phyloP scores from a whole-genome alignment of 2,888 invertebrate species.

The Mantis religiosa region DNA sequence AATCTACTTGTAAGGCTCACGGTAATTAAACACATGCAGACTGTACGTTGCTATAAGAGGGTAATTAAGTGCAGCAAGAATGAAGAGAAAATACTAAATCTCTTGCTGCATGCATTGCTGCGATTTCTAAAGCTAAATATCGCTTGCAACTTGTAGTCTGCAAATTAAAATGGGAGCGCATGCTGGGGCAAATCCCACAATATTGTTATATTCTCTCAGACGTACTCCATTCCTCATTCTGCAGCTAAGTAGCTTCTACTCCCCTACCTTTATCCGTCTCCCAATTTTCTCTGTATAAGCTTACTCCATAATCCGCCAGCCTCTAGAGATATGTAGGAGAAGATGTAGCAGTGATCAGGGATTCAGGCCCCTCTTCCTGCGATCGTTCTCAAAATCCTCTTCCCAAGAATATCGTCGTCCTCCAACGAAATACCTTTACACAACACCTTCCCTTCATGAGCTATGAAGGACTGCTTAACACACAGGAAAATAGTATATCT shows the following conservation, averaged over 20 bases:
- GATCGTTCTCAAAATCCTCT: background rate
- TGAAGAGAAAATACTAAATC: background rate
- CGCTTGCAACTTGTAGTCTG: background rate
- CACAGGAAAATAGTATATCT: background rate
- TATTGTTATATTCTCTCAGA: background rate
- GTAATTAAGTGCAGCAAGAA: background rate
- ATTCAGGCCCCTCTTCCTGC: background rate
- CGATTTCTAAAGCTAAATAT: background rate
- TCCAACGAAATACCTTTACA: background rate
- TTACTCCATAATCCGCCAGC: background rate
- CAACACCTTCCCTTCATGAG: background rate
- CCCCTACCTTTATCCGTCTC: background rate
- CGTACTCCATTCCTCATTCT: background rate
- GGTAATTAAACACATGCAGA: background rate
- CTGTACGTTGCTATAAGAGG: background rate
- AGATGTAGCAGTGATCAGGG: background rate
- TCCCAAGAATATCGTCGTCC: background rate
- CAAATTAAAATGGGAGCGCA: background rate
- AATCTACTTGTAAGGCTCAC: background rate
- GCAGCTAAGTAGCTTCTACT: background rate
- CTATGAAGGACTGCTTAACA: background rate
- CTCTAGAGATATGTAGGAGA: background rate
- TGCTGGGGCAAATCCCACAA: background rate
- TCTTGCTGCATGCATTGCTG: background rate
- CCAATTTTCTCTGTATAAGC: background rate